Evolutionary conservation across 2,113 vertebrate genomes (phyloP).

Genomic region (Gymnorhina tibicen): DNA sequence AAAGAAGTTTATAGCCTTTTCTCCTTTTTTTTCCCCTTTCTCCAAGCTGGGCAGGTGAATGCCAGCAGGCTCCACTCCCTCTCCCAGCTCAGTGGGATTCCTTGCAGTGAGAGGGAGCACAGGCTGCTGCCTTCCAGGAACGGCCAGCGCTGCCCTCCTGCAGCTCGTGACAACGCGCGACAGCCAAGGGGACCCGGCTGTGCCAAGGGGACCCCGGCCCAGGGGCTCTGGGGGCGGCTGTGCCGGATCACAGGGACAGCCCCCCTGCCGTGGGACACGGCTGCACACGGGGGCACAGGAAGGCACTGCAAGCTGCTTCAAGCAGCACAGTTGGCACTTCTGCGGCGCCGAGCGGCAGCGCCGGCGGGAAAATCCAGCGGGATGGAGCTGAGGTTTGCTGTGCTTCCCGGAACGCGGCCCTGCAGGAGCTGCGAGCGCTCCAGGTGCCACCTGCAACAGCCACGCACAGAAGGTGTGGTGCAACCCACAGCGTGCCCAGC

Average conservation of each 20-base stretch:
- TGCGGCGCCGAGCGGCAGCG: fast-evolving
- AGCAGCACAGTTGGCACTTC: background rate
- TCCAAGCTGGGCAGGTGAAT: background rate
- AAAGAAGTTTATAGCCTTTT: background rate
- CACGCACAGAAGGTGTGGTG: fast-evolving
- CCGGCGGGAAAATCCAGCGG: fast-evolving
- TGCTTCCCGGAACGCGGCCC: fast-evolving
- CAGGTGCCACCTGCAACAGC: background rate
- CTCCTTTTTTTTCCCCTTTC: background rate
- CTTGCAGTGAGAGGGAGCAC: background rate
- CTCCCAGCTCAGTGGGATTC: background rate
- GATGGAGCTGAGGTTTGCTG: background rate
- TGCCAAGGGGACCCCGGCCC: background rate
- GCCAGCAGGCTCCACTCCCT: background rate
- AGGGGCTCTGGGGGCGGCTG: no score
- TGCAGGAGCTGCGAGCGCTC: fast-evolving
- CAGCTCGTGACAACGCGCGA: background rate
- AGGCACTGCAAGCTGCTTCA: background rate
- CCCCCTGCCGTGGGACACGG: background rate
- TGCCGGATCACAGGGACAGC: background rate
- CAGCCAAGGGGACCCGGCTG: background rate
- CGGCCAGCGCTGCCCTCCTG: background rate
- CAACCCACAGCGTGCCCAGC: background rate
- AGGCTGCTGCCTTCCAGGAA: background rate
- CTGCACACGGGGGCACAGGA: background rate